Evolutionary conservation across 2,888 invertebrate species (phyloP).

Genomic region (Adelphocoris suturalis): DNA sequence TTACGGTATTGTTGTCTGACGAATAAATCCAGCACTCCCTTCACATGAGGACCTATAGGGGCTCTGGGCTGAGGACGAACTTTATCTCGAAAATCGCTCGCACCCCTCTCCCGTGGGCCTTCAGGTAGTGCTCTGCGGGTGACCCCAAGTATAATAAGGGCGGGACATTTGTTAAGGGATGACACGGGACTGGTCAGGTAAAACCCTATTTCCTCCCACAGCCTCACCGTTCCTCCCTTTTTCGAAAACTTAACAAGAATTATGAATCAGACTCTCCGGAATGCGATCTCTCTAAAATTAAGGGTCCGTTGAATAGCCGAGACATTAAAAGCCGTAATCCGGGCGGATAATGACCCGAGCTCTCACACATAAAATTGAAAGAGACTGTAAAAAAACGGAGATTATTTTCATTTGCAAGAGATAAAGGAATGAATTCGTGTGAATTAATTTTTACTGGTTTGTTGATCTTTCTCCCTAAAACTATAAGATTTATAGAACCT

Average conservation of each 20-base stretch:
- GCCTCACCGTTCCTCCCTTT: not conserved
- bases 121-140: constrained; percentile 67
- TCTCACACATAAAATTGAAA: constrained; percentile 10
- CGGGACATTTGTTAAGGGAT: constrained; percentile 67
- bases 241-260: constrained; percentile 8
- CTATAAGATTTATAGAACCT: no score
- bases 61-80: not conserved
- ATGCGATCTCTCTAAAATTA: constrained; percentile 12
- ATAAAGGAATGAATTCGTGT: not conserved
- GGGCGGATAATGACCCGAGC: not conserved
- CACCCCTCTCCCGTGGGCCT: not conserved
- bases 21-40: constrained; percentile 45
- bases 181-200: constrained; percentile 64
- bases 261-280: constrained; percentile 38
- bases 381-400: not conserved
- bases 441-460: not conserved
- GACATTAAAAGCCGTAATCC: constrained; percentile 15
- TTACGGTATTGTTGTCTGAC: constrained; percentile 22
- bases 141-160: constrained; percentile 65
- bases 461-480: not conserved
- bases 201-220: constrained; percentile 11
- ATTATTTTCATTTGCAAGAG: constrained; percentile 17
- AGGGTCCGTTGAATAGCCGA: not conserved
- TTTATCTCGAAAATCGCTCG: constrained; percentile 63
- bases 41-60: not conserved